Evolutionary conservation across 2,113 vertebrate genomes (phyloP), one percentile per base, ranked within the genome.

Genomic region (Grallaria varia): DNA sequence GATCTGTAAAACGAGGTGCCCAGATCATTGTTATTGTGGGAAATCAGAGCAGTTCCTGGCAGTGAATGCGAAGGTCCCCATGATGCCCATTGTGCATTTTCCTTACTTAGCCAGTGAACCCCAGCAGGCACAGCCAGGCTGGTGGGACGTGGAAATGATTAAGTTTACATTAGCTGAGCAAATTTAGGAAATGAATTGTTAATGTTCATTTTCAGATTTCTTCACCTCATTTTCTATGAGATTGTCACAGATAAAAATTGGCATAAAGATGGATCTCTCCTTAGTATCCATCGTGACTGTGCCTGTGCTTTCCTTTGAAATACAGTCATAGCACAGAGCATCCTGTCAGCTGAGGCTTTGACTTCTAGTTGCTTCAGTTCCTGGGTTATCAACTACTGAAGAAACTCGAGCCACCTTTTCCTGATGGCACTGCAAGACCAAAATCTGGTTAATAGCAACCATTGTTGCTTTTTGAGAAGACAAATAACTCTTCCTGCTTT

Each of bases 121-220:
- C 58, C 7, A 30, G 62, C 73, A 86, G 52, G 72, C 4, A 14
- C 69, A 24, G 3, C 39, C 56, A 53, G 45, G 50, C 63, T 74
- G 52, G 33, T 64, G 35, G 16, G 39, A 40, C 2, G 1, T 9
- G 33, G 50, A 58, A 84, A 75, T 67, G 47, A 64, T 56, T 14
- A 76, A 60, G 31, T 76, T 90, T 69, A 47, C 19, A 14, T 83
- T 92, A 89, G 93, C 37, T n/a, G 77, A 78, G 72, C 18, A 67
- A 79, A 82, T 87, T 69, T 49, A 85, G 44, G 44, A 55, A 92
- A 79, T 18, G 6, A 80, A 69, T 52, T 21, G 27, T 23, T 71
- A 76, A 58, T 63, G 42, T 16, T 66, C 10, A 14, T 62, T 30
- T 73, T 83, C 53, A 76, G 53, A 14, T 45, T 82, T 78, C n/a